Percentiles rank a stretch among this genome's conserved stretches.
Evolutionary conservation across 2,888 invertebrate genomes (phyloP).

Genomic region (Hemicrepidius hirtus): DNA sequence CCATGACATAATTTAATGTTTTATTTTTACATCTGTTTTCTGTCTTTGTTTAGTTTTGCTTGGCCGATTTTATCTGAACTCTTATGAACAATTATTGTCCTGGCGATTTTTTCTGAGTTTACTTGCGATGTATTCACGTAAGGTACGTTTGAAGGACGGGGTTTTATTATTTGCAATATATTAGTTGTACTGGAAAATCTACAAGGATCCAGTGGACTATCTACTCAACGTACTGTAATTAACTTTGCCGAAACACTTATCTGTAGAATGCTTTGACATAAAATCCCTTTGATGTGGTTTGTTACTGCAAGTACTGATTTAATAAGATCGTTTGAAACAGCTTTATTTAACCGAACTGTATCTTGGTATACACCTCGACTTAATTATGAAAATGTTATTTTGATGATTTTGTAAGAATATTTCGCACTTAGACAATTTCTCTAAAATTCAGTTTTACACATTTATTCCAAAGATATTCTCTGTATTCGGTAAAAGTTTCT

Average conservation of each 20-base stretch:
- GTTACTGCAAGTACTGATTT: conserved; percentile 17
- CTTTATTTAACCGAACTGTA: not conserved
- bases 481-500: not conserved
- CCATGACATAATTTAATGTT: no score
- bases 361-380: not conserved
- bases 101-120: no score
- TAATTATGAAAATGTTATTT: not conserved
- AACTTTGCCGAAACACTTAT: conserved; percentile 25
- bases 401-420: no score
- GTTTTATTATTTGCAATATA: conserved; percentile 8
- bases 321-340: conserved; percentile 9
- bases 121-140: not conserved
- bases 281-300: conserved; percentile 28
- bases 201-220: conserved; percentile 8
- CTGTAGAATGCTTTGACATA: conserved; percentile 33
- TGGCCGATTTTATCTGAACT: no score
- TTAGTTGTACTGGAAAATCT: conserved; percentile 18
- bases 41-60: no score
- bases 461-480: not conserved
- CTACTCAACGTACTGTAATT: conserved; percentile 28
- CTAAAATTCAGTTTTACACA: no score
- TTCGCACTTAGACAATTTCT: no score
- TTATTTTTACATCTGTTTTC: no score
- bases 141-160: not conserved
- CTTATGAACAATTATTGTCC: no score